Conservation (phyloP, 2,888 invertebrate species). For the Aphodius granarius region DNA sequence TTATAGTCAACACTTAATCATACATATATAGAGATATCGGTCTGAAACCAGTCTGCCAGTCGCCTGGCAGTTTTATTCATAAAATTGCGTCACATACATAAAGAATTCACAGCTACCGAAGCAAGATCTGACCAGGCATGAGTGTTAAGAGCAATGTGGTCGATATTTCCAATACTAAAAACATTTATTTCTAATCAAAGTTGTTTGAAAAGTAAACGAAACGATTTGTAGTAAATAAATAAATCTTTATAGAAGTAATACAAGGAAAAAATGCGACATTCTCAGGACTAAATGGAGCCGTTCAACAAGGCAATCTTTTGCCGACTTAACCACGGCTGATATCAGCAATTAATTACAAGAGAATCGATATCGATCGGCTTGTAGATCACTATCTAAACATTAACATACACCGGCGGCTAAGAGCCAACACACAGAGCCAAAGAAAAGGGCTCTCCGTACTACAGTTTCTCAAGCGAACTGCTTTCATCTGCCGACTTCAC, state of each 20-base stretch:
- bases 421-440: too few species aligned
- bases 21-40: not conserved
- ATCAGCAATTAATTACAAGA: too few species aligned
- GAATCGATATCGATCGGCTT: constrained; percentile 3
- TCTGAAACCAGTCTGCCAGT: not conserved
- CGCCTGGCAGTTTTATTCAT: not conserved
- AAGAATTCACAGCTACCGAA: not conserved
- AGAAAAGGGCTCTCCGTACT: too few species aligned
- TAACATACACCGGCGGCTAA: not conserved
- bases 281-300: too few species aligned
- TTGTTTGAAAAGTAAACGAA: not conserved
- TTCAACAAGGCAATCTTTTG: too few species aligned
- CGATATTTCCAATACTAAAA: too few species aligned
- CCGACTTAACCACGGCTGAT: too few species aligned
- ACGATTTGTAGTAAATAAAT: not conserved
- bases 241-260: not conserved
- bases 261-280: too few species aligned
- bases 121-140: not conserved
- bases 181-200: too few species aligned
- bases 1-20: not conserved
- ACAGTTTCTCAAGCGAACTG: too few species aligned
- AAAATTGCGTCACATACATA: not conserved
- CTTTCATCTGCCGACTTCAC: too few species aligned
- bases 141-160: not conserved
- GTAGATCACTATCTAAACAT: not conserved